phyloP scores from a whole-genome alignment of 2,113 vertebrate genomes.

The Phalacrocorax carbo region DNA sequence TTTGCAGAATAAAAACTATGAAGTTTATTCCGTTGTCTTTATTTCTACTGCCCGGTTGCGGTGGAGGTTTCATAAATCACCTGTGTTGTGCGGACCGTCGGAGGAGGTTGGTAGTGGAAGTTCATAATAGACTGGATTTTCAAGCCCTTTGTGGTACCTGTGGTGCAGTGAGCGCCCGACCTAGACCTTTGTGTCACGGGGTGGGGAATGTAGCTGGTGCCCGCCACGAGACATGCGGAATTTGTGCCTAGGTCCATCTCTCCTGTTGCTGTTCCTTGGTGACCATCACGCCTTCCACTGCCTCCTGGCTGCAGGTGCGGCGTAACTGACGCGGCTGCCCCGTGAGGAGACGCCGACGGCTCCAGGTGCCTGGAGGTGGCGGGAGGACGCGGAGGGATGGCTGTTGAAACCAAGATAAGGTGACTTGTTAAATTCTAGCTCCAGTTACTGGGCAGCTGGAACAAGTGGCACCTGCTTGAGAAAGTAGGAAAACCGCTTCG shows the following conservation, averaged over 20 bases:
- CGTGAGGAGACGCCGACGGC: not conserved
- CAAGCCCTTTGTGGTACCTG: not conserved
- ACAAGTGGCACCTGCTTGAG: not conserved
- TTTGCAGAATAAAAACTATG: constrained; percentile 79
- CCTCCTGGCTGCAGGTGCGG: not conserved
- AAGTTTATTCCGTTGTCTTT: constrained; percentile 40
- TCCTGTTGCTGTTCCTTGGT: not conserved
- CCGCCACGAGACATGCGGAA: not conserved
- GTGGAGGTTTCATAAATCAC: not conserved
- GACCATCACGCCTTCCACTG: not conserved
- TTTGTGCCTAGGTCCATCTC: not conserved
- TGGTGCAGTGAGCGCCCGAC: not conserved
- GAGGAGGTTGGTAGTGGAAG: not conserved
- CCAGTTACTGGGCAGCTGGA: not conserved
- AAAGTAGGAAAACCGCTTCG: not conserved
- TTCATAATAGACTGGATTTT: not conserved
- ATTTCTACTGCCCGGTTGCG: not conserved
- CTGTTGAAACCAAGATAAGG: not conserved
- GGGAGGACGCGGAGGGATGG: not conserved
- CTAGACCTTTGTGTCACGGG: rapidly evolving
- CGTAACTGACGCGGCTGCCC: not conserved
- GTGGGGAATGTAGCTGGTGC: not conserved
- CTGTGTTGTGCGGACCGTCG: rapidly evolving
- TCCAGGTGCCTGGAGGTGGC: not conserved
- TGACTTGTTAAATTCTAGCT: not conserved